Evolutionary conservation across 2,113 vertebrate genomes (phyloP).

Genomic region (Synodontis membranacea): DNA sequence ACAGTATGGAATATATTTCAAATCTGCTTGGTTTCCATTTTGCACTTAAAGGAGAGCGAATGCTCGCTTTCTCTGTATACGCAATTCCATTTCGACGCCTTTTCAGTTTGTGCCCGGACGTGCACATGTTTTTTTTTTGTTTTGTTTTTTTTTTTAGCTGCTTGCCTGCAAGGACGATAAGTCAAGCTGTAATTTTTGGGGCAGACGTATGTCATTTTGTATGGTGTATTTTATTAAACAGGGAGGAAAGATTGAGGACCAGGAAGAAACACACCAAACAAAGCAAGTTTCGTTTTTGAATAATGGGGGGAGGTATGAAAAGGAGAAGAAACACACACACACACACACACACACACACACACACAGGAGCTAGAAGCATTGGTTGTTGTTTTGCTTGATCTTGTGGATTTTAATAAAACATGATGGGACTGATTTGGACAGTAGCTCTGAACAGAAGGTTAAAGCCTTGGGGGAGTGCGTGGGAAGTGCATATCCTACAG

Average conservation of each 20-base stretch:
- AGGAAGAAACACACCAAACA: neutral
- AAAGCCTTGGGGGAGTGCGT: slow-evolving; percentile 40
- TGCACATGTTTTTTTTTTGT: neutral
- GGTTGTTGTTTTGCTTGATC: slow-evolving; percentile 7
- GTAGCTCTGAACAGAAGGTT: slow-evolving; percentile 46
- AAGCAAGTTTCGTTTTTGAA: neutral
- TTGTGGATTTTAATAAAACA: slow-evolving; percentile 25
- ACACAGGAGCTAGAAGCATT: neutral
- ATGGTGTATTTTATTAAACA: neutral
- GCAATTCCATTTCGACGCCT: neutral
- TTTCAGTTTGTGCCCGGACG: slow-evolving; percentile 10
- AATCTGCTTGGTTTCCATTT: slow-evolving; percentile 22
- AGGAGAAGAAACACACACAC: no score
- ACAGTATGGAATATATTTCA: slow-evolving; percentile 38
- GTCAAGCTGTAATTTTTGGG: slow-evolving; percentile 12
- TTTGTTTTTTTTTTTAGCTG: no score
- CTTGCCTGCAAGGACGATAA: slow-evolving; percentile 16
- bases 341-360: no score
- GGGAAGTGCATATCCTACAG: slow-evolving; percentile 29
- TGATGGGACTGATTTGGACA: slow-evolving; percentile 26
- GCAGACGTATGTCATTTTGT: neutral
- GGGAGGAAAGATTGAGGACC: neutral
- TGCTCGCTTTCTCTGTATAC: slow-evolving; percentile 23
- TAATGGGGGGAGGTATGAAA: neutral
- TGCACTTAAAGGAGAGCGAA: slow-evolving; percentile 22